These are phyloP conservation scores for Coccyzus lansbergi DNA, from an alignment of 2,797 vertebrate species.

Conservation along the genomic window DNA sequence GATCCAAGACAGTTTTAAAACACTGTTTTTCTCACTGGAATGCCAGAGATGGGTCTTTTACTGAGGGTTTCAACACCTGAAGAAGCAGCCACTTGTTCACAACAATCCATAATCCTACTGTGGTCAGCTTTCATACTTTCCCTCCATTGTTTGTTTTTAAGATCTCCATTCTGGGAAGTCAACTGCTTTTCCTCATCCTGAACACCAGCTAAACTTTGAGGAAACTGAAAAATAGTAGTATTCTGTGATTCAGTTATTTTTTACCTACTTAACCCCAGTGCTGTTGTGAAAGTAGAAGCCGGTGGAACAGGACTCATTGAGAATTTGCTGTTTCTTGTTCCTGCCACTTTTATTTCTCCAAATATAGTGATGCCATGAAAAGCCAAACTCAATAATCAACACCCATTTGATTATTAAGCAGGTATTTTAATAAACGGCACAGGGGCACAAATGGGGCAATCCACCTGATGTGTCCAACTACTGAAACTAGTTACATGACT, in stretches of 20 bases:
- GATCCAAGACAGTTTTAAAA: background rate
- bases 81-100: background rate
- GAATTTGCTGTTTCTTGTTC: background rate
- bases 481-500: no score
- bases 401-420: no score
- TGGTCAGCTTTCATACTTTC: background rate
- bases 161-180: background rate
- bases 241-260: background rate
- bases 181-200: background rate
- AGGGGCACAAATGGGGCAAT: no score
- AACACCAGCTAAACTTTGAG: background rate
- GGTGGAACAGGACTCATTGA: background rate
- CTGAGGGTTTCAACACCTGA: background rate
- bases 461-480: no score
- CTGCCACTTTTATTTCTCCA: background rate
- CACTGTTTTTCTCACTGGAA: background rate
- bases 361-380: background rate
- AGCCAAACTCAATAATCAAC: no score
- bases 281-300: background rate
- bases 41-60: background rate
- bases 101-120: background rate
- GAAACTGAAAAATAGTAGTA: background rate
- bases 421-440: no score
- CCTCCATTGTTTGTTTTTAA: fast-evolving
- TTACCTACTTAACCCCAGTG: background rate